Evolutionary conservation across 1,140 invertebrate genomes (phyloP).

Genomic region (Bombus picipes): DNA sequence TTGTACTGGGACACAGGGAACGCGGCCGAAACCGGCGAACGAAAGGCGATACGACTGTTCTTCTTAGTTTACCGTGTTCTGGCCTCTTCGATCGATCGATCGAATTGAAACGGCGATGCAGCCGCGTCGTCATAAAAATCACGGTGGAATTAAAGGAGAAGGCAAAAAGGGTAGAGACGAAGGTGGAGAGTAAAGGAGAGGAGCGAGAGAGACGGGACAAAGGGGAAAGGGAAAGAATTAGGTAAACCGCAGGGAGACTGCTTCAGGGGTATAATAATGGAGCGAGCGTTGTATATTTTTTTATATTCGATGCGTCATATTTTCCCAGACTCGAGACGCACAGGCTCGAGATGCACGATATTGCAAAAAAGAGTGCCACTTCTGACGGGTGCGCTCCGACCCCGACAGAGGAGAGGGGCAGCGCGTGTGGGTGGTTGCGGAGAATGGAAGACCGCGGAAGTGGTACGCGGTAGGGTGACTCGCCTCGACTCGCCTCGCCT

Average conservation of each 20-base stretch:
- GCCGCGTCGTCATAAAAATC: neutral
- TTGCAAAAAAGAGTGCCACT: slow-evolving; percentile 70
- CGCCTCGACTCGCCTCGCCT: slow-evolving; percentile 16
- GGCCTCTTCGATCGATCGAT: neutral
- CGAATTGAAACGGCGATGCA: neutral
- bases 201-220: neutral
- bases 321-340: slow-evolving; percentile 50
- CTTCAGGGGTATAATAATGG: slow-evolving; percentile 47
- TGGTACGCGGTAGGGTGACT: slow-evolving; percentile 47
- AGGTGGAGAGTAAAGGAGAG: neutral
- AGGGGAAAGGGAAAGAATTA: slow-evolving; percentile 25
- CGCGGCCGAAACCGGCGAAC: neutral
- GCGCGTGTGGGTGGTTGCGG: slow-evolving; percentile 44
- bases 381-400: slow-evolving; percentile 49
- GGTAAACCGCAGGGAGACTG: slow-evolving; percentile 37
- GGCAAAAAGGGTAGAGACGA: neutral
- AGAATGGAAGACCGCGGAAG: slow-evolving; percentile 52
- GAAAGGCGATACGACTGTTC: too few species aligned
- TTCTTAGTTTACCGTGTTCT: neutral
- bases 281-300: slow-evolving; percentile 53
- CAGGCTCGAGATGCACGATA: slow-evolving; percentile 41
- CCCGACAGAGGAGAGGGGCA: slow-evolving; percentile 23
- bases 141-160: neutral
- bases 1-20: too few species aligned
- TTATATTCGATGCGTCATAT: slow-evolving; percentile 57